Base-by-base conservation (phyloP, 53 echinoderm and acorn worm species). In the Astropecten irregularis region DNA sequence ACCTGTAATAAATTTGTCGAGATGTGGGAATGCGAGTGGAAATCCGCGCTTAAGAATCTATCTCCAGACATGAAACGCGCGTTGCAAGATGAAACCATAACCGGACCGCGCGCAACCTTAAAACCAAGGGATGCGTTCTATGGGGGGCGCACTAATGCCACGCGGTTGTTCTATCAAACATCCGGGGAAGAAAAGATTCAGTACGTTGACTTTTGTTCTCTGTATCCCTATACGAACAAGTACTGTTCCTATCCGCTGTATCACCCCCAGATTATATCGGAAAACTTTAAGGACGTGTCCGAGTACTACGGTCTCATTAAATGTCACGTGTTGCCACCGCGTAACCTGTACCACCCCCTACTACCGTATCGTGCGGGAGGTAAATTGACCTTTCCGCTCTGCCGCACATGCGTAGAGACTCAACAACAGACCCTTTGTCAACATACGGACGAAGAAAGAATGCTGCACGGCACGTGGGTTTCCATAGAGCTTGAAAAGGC, bases 371-470 rank as follows among this genome's bases (percentile, higher is more conserved):
- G 85, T 22, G 18, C 66, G 1, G 34, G 34, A 49, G 81, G 68
- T 1, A 93, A 93, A 54, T 30, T 93, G 21, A 77, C 81, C 22
- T 93, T 93, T 64, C 82, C 91, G 0, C 73, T 91, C 0, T 94
- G 94, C 47, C 19, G 73, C 5, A 82, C 69, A 0, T 94, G 94
- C 38, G 89, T 51, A 22, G 69, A 88, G 54, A 38, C 64, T 2
- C 61, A 55, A 14, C 58, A 84, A n/a, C 30, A 37, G 9, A 73
- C 40, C 1, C 44, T 18, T 1, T 92, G 89, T 34, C 2, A 0
- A 0, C 92, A 92, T 34, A 64, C 30, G 9, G 89, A 51, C 10
- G 61, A 59, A 29, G 81, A 89, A 29, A 49, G 87, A 63, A 6
- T 37, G 42, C 23, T 86, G 16, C 46, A 48, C 10, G 76, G 87